These are phyloP conservation scores for Rhynchomys soricoides DNA, from an alignment of 2,113 vertebrate species.

Conservation along the genomic window DNA sequence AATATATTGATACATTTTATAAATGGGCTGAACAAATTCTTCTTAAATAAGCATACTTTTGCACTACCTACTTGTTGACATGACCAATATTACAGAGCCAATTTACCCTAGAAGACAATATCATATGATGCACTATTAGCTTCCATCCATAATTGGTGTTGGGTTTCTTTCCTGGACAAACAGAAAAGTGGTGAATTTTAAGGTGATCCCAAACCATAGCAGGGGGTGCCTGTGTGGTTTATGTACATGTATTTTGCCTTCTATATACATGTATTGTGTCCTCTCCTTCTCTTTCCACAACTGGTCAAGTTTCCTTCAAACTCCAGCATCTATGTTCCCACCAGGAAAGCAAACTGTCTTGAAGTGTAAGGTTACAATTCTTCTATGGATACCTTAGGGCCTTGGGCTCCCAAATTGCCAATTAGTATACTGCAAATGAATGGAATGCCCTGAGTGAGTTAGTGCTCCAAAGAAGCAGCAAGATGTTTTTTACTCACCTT, in stretches of 20 bases:
- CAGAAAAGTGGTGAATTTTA: neutral
- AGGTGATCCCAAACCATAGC: neutral
- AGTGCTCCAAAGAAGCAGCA: slow-evolving; percentile 64
- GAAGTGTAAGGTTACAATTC: slow-evolving; percentile 22
- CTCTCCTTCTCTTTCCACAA: neutral
- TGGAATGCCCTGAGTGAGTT: slow-evolving; percentile 55
- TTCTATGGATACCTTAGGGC: slow-evolving; percentile 50
- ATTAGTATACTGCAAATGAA: slow-evolving; percentile 63
- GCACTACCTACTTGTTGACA: neutral
- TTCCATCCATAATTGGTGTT: neutral
- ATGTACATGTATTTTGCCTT: neutral
- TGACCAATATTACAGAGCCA: neutral
- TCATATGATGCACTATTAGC: neutral
- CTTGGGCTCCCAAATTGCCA: slow-evolving; percentile 61
- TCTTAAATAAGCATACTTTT: neutral
- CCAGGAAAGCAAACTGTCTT: slow-evolving; percentile 46
- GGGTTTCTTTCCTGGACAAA: neutral
- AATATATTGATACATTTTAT: neutral
- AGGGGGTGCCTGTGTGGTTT: neutral
- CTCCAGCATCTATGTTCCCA: neutral
- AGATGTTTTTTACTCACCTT: slow-evolving; percentile 69
- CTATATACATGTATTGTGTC: too few species aligned
- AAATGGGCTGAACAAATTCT: neutral
- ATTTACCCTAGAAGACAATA: neutral
- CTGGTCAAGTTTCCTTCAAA: slow-evolving; percentile 45